Evolutionary conservation across 2,113 vertebrate species (phyloP), one percentile per base, ranked within the genome.

Genomic region (Ailurus styani): DNA sequence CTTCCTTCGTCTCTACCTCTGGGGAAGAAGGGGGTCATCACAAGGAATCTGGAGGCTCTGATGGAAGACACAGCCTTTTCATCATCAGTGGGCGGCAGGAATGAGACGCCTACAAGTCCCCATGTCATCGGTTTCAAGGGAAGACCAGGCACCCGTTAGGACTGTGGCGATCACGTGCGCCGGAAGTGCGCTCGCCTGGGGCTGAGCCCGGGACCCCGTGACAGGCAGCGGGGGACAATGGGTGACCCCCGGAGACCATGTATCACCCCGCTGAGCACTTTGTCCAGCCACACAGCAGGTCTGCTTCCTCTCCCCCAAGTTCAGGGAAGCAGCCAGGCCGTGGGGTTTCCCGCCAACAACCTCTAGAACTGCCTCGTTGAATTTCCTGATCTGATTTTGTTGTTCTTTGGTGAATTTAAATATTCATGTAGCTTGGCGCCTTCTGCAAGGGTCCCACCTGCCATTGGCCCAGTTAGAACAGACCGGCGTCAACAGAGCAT

Each of bases 161-260:
- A 12, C 10, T 1, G 11, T 15, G n/a, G 29, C 15, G 27, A 62
- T 62, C 45, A 2, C 0, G 7, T 62, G 15, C 0, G 7, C 1
- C 1, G 40, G 0, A 0, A 29, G 1, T 0, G 29, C 17, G 29
- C 90, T 83, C 0, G 0, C 47, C 3, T 3, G 1, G 77, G 55
- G 42, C 60, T 4, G 1, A 7, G 23, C 40, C 54, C 13, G 4
- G 29, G 45, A 31, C 31, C 40, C 23, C 0, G 34, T 2, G 21
- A 40, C 1, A 1, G 6, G 52, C 17, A 2, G 29, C 0, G 0
- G 88, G 31, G 34, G 62, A 1, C 0, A 4, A 7, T 3, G 6
- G 8, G 3, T 1, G 12, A 18, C 11, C 54, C 82, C 52, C 1
- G 0, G 2, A 50, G 40, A 4, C 70, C 57, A 40, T 25, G 2